phyloP scores from a whole-genome alignment of 2,888 invertebrate species.

The Acrobasis consociella region DNA sequence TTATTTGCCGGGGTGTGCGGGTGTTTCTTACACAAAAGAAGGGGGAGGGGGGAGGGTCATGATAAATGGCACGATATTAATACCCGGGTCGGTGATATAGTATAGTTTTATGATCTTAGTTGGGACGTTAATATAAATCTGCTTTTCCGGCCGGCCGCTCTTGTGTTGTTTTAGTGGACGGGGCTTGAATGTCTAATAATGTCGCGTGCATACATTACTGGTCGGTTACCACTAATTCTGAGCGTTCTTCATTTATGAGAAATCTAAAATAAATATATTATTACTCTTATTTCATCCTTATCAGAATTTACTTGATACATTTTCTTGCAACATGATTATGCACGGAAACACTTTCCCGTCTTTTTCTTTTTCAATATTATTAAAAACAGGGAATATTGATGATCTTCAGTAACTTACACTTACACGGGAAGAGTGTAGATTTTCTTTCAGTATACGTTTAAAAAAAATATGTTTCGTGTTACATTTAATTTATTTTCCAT shows the following conservation, averaged over 20 bases:
- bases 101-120: slow-evolving; percentile 83
- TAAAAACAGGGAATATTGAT: no score
- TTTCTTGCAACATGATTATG: no score
- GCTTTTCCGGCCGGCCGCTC: slow-evolving; percentile 66
- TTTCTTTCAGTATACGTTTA: no score
- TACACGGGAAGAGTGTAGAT: no score
- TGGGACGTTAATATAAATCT: slow-evolving; percentile 78
- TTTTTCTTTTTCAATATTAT: no score
- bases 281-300: no score
- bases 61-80: slow-evolving; percentile 80
- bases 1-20: slow-evolving; percentile 72
- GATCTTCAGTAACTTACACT: no score
- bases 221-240: background rate
- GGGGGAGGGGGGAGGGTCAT: slow-evolving; percentile 64
- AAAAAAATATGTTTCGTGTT: no score
- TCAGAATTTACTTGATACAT: no score
- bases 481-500: no score
- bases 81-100: slow-evolving; percentile 69
- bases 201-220: background rate
- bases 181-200: slow-evolving; percentile 31
- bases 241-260: background rate
- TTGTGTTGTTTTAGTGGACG: slow-evolving; percentile 53
- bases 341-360: no score
- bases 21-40: slow-evolving; percentile 80
- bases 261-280: background rate